A percentile compares a stretch with the other conserved stretches of the same genome.
These are phyloP conservation scores for Ancistrus triradiatus DNA, from an alignment of 2,113 vertebrate genomes.

Conservation along the genomic window DNA sequence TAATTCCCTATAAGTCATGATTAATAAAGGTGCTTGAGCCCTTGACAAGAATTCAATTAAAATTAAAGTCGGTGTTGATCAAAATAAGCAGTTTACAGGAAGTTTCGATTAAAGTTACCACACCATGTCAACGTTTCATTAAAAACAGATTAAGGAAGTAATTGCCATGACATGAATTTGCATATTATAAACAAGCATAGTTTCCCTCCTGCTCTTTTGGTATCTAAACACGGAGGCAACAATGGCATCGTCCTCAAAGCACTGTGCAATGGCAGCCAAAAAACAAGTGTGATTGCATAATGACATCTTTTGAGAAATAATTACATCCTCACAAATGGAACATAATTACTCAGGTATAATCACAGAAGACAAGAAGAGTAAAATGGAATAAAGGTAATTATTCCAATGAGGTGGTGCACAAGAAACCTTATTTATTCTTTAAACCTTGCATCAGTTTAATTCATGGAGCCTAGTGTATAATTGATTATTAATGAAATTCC, in stretches of 20 bases:
- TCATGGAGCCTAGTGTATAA: no score
- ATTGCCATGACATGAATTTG: conserved; percentile 13
- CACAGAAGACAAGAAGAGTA: conserved; percentile 19
- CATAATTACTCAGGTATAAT: conserved; percentile 49
- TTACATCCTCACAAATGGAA: conserved; percentile 36
- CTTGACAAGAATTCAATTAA: conserved; percentile 38
- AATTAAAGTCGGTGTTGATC: conserved; percentile 18
- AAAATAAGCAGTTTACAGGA: conserved; percentile 26
- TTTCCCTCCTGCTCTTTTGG: neutral
- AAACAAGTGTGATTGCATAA: conserved; percentile 51
- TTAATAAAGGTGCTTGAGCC: conserved; percentile 30
- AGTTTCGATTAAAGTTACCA: conserved; percentile 16
- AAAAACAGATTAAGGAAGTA: conserved; percentile 29
- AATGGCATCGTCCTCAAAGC: neutral
- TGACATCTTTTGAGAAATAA: conserved; percentile 53
- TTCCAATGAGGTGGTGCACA: neutral
- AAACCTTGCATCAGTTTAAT: neutral
- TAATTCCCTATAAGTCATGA: conserved; percentile 39
- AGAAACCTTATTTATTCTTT: neutral
- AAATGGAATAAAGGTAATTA: conserved; percentile 26
- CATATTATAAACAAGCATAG: conserved; percentile 5
- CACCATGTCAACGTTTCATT: conserved; percentile 5
- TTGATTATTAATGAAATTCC: no score
- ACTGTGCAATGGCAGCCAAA: neutral
- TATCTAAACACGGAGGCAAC: conserved; percentile 4